A percentile compares a stretch with the other conserved stretches of the same genome.
Evolutionary conservation across 2,888 invertebrate species (phyloP).

Genomic region (Athalia circularis): DNA sequence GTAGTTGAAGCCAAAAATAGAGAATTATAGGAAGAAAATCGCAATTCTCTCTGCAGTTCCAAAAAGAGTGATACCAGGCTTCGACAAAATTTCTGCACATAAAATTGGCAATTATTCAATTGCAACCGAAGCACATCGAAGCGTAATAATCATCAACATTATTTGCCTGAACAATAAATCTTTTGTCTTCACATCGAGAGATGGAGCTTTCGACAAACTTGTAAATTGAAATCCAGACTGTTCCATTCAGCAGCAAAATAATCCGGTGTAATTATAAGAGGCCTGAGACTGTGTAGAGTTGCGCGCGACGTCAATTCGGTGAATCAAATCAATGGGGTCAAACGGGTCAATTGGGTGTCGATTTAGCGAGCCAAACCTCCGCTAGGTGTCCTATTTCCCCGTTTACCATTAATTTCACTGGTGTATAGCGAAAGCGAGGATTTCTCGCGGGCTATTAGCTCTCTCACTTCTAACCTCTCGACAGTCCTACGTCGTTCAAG

Average conservation of each 20-base stretch:
- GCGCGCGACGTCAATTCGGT: constrained; percentile 12
- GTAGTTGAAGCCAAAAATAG: neutral
- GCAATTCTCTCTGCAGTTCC: too few species aligned
- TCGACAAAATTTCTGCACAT: neutral
- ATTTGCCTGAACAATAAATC: neutral
- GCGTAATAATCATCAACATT: neutral
- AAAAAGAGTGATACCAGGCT: too few species aligned
- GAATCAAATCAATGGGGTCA: constrained; percentile 25
- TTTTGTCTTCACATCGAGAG: too few species aligned
- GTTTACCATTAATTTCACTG: constrained; percentile 11
- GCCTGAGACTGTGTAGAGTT: constrained; percentile 11
- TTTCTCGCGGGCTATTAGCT: constrained; percentile 30
- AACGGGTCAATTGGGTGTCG: constrained; percentile 34
- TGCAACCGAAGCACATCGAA: neutral
- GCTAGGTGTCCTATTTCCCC: neutral
- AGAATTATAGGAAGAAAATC: too few species aligned
- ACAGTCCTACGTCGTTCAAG: neutral
- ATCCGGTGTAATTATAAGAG: constrained; percentile 3
- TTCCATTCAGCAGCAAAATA: neutral
- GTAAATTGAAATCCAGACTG: neutral
- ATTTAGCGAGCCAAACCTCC: constrained; percentile 23
- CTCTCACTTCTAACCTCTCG: neutral
- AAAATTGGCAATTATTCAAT: constrained; percentile 7
- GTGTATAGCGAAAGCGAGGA: constrained; percentile 20
- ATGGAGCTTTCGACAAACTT: neutral